These are phyloP conservation scores for Drosophila setosimentum DNA, from an alignment of 2,888 invertebrate genomes.

Conservation along the genomic window DNA sequence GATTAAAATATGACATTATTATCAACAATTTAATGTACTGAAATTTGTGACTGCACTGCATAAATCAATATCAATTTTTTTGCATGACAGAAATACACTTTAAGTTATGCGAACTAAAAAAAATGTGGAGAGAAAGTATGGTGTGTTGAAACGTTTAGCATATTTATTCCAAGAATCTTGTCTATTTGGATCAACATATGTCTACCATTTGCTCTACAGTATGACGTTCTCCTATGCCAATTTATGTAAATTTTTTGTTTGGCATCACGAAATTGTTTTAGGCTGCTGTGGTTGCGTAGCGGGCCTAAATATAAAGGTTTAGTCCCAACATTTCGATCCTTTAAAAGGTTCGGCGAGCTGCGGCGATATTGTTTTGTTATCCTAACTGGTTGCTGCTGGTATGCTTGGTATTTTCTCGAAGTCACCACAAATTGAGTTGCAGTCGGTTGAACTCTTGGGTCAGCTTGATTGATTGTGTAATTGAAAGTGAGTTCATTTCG, in stretches of 20 bases:
- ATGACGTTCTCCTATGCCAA: slow-evolving; percentile 40
- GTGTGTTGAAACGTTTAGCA: slow-evolving; percentile 26
- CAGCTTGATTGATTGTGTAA: slow-evolving; percentile 51
- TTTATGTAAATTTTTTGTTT: slow-evolving; percentile 56
- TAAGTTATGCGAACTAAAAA: slow-evolving; percentile 40
- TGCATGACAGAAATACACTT: slow-evolving; percentile 8
- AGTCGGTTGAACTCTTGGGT: slow-evolving; percentile 20
- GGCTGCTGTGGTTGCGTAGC: neutral
- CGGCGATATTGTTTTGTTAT: slow-evolving; percentile 8
- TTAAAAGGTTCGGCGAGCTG: slow-evolving; percentile 3
- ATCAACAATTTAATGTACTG: slow-evolving; percentile 14
- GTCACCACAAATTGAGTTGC: slow-evolving; percentile 47
- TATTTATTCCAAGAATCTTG: slow-evolving; percentile 30
- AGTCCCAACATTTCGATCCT: neutral
- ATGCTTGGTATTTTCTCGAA: slow-evolving; percentile 35
- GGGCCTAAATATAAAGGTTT: slow-evolving; percentile 22
- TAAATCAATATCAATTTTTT: slow-evolving; percentile 44
- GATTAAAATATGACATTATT: neutral
- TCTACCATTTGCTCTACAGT: slow-evolving; percentile 28
- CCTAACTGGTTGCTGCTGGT: slow-evolving; percentile 21
- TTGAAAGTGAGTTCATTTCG: slow-evolving; percentile 40
- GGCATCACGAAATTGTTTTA: slow-evolving; percentile 37
- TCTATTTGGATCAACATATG: slow-evolving; percentile 58
- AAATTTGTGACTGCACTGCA: slow-evolving; percentile 50
- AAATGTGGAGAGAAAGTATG: slow-evolving; percentile 5